Base-by-base conservation (phyloP, 1,140 invertebrate genomes). In the Zaprionus capensis region DNA sequence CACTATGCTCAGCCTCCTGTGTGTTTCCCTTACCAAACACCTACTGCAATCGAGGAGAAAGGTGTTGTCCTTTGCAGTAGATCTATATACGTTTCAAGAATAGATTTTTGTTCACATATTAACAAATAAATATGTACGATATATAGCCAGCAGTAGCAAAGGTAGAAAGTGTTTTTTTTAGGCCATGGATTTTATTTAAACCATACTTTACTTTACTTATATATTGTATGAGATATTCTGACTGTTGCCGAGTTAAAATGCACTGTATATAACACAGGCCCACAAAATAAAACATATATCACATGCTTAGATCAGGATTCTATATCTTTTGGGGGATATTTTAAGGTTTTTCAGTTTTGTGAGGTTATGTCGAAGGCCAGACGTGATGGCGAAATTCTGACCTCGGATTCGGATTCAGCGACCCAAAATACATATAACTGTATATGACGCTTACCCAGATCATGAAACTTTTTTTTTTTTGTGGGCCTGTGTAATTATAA, bases 151-250 rank as follows among this genome's bases (percentile, higher is more conserved):
- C 70, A 66, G 28, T 65, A 71, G 76, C 56, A 66, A 38, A 69
- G n/a, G 64, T 34, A 80, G 53, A 76, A 77, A 56, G 76, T 83
- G 77, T 83, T 83, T 88, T 83, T 87, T 88, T 78, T n/a, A n/a
- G n/a, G n/a, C n/a, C n/a, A n/a, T n/a, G n/a, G n/a, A n/a, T 83
- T 83, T 88, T 83, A 88, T 88, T 78, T 87, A 53, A 88, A 81
- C 56, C 72, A 75, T 81, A 83, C 69, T 36, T 82, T 81, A 83
- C 69, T 36, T 82, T 71, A 84, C 66, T 85, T 81, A 85, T 77
- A 77, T 78, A 78, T 75, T 84, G 69, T 84, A 84, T 62, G 66
- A 69, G 75, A 69, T 73, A 74, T 77, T 86, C 72, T 63, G 68
- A 77, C 36, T 71, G 55, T 36, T 74, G 55, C 66, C 70, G 41